Percentiles rank a stretch among this genome's conserved stretches.
phyloP scores from a whole-genome alignment of 2,797 vertebrate species.

The Hyperoplus lanceolatus region DNA sequence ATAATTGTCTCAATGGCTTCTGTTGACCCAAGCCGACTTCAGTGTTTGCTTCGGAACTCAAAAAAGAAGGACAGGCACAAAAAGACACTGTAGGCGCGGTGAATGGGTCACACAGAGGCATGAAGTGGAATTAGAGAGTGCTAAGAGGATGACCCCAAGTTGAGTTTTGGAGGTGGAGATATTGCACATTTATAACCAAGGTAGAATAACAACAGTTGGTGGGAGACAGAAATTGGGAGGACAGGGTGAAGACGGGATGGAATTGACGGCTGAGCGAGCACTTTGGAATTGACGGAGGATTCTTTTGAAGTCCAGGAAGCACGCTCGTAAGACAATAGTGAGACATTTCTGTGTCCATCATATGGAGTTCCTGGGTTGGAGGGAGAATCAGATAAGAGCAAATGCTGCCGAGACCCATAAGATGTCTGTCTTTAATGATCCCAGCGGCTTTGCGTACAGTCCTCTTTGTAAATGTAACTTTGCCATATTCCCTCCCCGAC shows the following conservation, averaged over 20 bases:
- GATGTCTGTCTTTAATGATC: conserved; percentile 61
- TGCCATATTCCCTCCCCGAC: conserved; percentile 30
- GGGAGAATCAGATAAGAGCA: conserved; percentile 43
- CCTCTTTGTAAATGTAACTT: conserved; percentile 55
- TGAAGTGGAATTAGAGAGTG: conserved; percentile 4
- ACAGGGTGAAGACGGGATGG: conserved; percentile 24
- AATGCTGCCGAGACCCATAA: conserved; percentile 50
- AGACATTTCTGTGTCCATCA: conserved; percentile 9
- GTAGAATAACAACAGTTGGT: conserved; percentile 43
- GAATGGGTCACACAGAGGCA: conserved; percentile 34
- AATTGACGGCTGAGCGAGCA: conserved; percentile 40
- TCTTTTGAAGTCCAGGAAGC: conserved; percentile 17
- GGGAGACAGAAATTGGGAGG: conserved; percentile 32
- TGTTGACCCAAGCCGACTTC: conserved; percentile 52
- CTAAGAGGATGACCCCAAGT: conserved; percentile 33
- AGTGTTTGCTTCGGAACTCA: conserved; percentile 49
- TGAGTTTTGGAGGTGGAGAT: conserved; percentile 30
- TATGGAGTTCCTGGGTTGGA: conserved; percentile 30
- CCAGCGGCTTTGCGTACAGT: conserved; percentile 53
- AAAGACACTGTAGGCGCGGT: conserved; percentile 37
- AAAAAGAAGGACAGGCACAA: conserved; percentile 34
- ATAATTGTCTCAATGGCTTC: conserved; percentile 66
- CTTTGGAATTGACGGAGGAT: conserved; percentile 21
- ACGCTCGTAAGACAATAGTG: background rate
- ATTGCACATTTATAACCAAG: conserved; percentile 7